Conservation (phyloP, 2,797 vertebrate genomes). For the Danio aesculapii region DNA sequence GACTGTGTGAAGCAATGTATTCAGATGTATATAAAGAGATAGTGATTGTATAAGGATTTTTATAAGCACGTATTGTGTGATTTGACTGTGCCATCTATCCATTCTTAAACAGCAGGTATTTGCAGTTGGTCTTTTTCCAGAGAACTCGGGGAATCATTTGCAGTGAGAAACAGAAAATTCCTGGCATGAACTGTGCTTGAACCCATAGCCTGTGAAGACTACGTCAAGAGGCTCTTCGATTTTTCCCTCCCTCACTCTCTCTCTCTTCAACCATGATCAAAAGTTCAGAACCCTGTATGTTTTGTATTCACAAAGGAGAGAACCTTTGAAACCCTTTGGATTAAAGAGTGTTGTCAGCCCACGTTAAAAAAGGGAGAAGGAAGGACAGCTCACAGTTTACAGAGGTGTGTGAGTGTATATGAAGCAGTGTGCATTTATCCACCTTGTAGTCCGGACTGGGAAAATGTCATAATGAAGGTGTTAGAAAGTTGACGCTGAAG, state of each 20-base stretch:
- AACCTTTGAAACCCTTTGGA: slow-evolving; percentile 82
- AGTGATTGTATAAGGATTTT: background rate
- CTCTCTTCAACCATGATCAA: slow-evolving; percentile 80
- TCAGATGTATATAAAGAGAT: background rate
- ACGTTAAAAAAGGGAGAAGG: slow-evolving; percentile 74
- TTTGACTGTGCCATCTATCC: slow-evolving; percentile 4
- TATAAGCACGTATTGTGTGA: background rate
- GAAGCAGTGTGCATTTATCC: slow-evolving; percentile 13
- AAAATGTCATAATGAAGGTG: slow-evolving; percentile 52
- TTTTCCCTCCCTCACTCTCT: slow-evolving; percentile 67
- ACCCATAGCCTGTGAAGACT: slow-evolving; percentile 80
- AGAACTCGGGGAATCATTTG: slow-evolving; percentile 62
- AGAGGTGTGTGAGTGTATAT: slow-evolving; percentile 50
- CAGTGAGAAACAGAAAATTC: slow-evolving; percentile 78
- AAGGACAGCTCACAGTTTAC: slow-evolving; percentile 70
- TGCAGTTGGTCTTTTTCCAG: slow-evolving; percentile 46
- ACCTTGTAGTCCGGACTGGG: slow-evolving; percentile 19
- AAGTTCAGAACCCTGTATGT: slow-evolving; percentile 82
- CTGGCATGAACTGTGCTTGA: slow-evolving; percentile 83
- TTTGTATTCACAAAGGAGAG: slow-evolving; percentile 82
- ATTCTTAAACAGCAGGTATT: slow-evolving; percentile 10
- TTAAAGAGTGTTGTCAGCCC: slow-evolving; percentile 81
- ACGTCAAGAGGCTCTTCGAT: slow-evolving; percentile 78
- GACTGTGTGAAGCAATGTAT: background rate
- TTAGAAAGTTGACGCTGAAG: slow-evolving; percentile 49